These are phyloP conservation scores for Grallaria varia DNA, from an alignment of 2,113 vertebrate genomes.

Conservation along the genomic window DNA sequence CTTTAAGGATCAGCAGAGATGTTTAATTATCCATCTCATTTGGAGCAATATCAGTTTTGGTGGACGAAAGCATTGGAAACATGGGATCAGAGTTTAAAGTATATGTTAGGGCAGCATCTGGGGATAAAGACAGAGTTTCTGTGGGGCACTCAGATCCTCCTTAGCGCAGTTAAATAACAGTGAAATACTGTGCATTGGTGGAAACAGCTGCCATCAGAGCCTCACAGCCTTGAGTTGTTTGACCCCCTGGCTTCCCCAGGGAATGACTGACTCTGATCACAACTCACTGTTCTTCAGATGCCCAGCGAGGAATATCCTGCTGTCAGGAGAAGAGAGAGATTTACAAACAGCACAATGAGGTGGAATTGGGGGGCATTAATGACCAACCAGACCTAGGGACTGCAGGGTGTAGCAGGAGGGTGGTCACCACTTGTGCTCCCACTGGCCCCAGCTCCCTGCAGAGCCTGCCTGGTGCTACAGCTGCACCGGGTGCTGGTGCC, in stretches of 20 bases:
- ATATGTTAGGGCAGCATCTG: not conserved
- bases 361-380: not conserved
- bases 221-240: not conserved
- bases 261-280: not conserved
- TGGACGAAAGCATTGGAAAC: fast-evolving
- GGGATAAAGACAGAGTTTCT: not conserved
- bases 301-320: fast-evolving
- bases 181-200: not conserved
- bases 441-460: fast-evolving
- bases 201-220: not conserved
- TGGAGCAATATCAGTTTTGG: not conserved
- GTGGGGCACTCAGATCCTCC: not conserved
- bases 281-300: not conserved
- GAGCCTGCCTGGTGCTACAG: not conserved
- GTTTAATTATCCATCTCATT: not conserved
- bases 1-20: not conserved
- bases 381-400: not conserved
- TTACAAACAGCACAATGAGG: not conserved
- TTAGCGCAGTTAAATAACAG: not conserved
- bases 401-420: not conserved
- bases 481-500: fast-evolving
- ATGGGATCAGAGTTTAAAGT: not conserved
- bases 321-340: not conserved
- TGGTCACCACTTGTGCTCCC: fast-evolving
- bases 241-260: not conserved